Evolutionary conservation across 2,888 invertebrate genomes (phyloP).

Genomic region (Ormia ochracea): DNA sequence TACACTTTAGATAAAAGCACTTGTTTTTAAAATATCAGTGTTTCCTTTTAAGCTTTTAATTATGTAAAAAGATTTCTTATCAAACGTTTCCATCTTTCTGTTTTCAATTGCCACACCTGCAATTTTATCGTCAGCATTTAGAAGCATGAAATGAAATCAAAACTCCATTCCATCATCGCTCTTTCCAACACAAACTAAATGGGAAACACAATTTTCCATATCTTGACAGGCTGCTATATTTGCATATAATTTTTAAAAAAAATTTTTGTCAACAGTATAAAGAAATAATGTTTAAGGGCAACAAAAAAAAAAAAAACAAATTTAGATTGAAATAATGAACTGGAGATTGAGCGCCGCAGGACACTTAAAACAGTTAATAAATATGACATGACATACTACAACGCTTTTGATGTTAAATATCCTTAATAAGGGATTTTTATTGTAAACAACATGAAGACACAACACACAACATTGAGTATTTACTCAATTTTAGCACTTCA

Average conservation of each 20-base stretch:
- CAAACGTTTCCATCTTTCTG: conserved; percentile 1
- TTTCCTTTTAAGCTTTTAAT: background rate
- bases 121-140: background rate
- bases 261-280: background rate
- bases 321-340: conserved; percentile 43
- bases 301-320: too few relatives aligned
- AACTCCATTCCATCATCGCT: background rate
- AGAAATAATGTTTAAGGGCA: too few relatives aligned
- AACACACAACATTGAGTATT: conserved; percentile 4
- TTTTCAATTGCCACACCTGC: conserved; percentile 30
- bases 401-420: conserved; percentile 24
- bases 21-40: background rate
- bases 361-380: conserved; percentile 26
- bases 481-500: conserved; percentile 46
- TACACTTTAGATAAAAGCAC: background rate
- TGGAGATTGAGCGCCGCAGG: conserved; percentile 59
- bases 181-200: background rate
- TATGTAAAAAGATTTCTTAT: background rate
- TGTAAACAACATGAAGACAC: background rate
- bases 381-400: background rate
- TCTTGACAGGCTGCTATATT: conserved; percentile 52
- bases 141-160: background rate
- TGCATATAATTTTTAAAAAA: conserved; percentile 33
- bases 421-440: conserved; percentile 1
- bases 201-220: conserved; percentile 28